These are phyloP conservation scores for Linepithema humile DNA, from an alignment of 1,140 invertebrate genomes.

Conservation along the genomic window DNA sequence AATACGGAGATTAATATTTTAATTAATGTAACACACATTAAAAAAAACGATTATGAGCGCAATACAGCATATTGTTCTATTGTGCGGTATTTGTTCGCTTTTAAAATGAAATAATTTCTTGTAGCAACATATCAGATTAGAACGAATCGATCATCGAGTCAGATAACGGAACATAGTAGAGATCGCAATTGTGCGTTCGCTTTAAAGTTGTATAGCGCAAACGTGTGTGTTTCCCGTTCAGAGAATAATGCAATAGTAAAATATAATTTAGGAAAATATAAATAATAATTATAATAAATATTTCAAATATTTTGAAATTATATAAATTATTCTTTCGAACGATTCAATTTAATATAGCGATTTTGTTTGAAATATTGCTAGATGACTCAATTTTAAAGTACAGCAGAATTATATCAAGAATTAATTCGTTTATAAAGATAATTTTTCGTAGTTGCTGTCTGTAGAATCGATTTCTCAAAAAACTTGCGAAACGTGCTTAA, in stretches of 20 bases:
- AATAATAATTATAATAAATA: neutral
- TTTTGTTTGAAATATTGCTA: neutral
- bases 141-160: constrained; percentile 34
- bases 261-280: neutral
- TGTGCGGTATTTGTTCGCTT: neutral
- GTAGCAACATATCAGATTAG: constrained; percentile 23
- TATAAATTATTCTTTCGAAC: neutral
- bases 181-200: neutral
- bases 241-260: neutral
- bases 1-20: neutral
- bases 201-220: neutral
- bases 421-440: neutral
- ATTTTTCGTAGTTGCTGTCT: neutral
- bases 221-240: neutral
- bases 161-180: constrained; percentile 11
- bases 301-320: neutral
- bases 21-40: neutral
- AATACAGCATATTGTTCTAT: neutral
- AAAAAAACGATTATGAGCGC: neutral
- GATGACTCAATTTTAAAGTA: neutral
- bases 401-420: neutral
- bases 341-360: neutral
- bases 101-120: neutral
- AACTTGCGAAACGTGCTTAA: neutral
- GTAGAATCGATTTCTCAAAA: constrained; percentile 11